Percentiles rank a stretch among this genome's conserved stretches.
Conservation (phyloP, 2,888 invertebrate species). For the Agrotis ipsilon region DNA sequence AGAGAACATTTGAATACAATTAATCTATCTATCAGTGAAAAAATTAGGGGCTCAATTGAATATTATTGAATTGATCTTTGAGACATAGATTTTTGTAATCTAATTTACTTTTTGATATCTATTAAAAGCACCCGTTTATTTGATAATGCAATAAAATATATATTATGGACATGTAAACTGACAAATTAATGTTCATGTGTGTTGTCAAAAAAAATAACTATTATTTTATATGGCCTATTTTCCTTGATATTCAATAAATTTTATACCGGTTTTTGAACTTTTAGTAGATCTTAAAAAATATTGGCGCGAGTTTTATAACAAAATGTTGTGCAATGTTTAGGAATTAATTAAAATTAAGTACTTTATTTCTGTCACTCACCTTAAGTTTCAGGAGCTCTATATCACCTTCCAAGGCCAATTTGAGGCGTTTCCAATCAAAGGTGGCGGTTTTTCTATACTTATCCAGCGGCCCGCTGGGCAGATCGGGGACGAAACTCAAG, state of each 20-base stretch:
- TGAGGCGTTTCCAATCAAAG: slow-evolving; percentile 97
- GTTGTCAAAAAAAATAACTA: background rate
- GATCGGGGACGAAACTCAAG: slow-evolving; percentile 92
- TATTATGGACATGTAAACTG: too few species aligned
- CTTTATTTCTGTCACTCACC: slow-evolving; percentile 87
- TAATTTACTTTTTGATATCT: background rate
- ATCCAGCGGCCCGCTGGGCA: slow-evolving; percentile 95
- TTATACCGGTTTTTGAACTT: background rate
- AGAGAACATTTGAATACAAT: slow-evolving; percentile 22
- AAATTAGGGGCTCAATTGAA: background rate
- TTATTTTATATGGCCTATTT: background rate
- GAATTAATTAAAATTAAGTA: slow-evolving; percentile 8
- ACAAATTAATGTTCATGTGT: too few species aligned
- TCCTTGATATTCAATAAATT: background rate
- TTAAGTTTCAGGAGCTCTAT: slow-evolving; percentile 93
- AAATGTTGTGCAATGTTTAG: slow-evolving; percentile 32
- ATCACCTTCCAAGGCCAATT: slow-evolving; percentile 95
- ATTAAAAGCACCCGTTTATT: too few species aligned
- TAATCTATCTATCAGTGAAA: background rate
- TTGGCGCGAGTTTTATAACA: slow-evolving; percentile 30
- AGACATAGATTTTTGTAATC: too few species aligned
- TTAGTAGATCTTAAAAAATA: slow-evolving; percentile 20
- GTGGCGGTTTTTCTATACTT: slow-evolving; percentile 94
- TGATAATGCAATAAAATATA: background rate
- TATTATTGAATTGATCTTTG: background rate